Percentiles rank a stretch among this genome's conserved stretches.
Conservation (phyloP, 2,888 invertebrate genomes). For the Agrochola macilenta region DNA sequence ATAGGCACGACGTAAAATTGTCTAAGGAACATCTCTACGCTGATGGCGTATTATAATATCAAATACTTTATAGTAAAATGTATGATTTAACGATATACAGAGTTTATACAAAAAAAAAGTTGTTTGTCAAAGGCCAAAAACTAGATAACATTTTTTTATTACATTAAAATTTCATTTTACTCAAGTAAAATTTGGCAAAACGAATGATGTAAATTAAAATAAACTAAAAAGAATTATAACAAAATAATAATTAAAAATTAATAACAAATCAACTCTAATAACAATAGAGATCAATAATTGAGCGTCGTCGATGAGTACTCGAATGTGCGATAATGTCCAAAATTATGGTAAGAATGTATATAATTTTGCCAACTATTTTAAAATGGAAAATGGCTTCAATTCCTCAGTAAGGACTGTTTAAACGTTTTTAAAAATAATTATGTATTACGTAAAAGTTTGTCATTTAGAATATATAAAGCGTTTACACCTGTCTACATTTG, state of each 20-base stretch:
- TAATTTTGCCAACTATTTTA: background rate
- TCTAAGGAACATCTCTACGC: conserved; percentile 82
- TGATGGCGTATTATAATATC: conserved; percentile 70
- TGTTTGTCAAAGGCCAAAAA: conserved; percentile 17
- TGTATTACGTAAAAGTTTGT: background rate
- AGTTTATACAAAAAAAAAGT: conserved; percentile 24
- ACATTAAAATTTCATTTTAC: conserved; percentile 21
- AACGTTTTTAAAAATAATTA: background rate
- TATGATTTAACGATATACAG: conserved; percentile 31
- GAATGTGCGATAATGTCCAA: conserved; percentile 31
- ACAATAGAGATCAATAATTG: conserved; percentile 42
- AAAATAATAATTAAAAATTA: conserved; percentile 13
- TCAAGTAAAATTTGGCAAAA: conserved; percentile 11
- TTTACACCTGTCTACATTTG: background rate
- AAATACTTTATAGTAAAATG: conserved; percentile 54
- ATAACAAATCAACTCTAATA: conserved; percentile 34
- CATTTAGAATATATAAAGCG: background rate
- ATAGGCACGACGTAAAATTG: conserved; percentile 75
- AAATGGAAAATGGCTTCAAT: background rate
- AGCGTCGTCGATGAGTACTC: conserved; percentile 30
- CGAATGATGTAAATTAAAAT: background rate
- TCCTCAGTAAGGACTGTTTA: too few relatives aligned
- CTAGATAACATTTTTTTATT: conserved; percentile 3
- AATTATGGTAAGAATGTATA: background rate
- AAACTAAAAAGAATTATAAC: background rate